Percentiles rank a stretch among this genome's conserved stretches.
Evolutionary conservation across 2,888 invertebrate genomes (phyloP).

Genomic region (Miltochrista miniata): DNA sequence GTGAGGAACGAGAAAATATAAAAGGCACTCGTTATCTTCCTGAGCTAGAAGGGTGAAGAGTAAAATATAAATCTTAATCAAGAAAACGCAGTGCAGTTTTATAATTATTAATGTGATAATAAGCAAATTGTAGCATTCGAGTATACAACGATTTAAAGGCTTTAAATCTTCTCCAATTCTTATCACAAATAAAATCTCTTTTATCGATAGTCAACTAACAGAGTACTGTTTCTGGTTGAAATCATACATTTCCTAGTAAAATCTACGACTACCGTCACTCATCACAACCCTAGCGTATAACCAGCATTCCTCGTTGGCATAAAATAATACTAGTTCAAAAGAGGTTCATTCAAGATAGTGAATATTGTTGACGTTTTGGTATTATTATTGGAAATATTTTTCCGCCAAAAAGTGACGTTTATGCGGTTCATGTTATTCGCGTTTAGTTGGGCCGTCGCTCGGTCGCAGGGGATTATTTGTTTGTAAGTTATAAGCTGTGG

Average conservation of each 20-base stretch:
- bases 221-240: not conserved
- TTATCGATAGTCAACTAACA: not conserved
- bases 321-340: slow-evolving; percentile 50
- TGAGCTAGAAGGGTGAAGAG: too few species aligned
- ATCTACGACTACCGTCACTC: too few species aligned
- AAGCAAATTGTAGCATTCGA: too few species aligned
- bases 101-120: too few species aligned
- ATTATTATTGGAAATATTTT: slow-evolving; percentile 34
- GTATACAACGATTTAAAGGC: too few species aligned
- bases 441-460: slow-evolving; percentile 36
- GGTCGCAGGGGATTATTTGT: slow-evolving; percentile 38
- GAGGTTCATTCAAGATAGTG: slow-evolving; percentile 39
- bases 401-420: slow-evolving; percentile 35
- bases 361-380: slow-evolving; percentile 30
- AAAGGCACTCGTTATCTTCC: too few species aligned
- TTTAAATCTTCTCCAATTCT: too few species aligned
- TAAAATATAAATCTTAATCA: too few species aligned
- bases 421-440: slow-evolving; percentile 36
- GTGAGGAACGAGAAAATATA: too few species aligned
- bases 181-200: too few species aligned
- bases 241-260: not conserved
- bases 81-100: too few species aligned
- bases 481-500: slow-evolving; percentile 35
- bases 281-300: slow-evolving; percentile 27
- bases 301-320: slow-evolving; percentile 43